Evolutionary conservation across 2,888 invertebrate genomes (phyloP), one percentile per base, ranked within the genome.

Genomic region (Hypena proboscidalis): DNA sequence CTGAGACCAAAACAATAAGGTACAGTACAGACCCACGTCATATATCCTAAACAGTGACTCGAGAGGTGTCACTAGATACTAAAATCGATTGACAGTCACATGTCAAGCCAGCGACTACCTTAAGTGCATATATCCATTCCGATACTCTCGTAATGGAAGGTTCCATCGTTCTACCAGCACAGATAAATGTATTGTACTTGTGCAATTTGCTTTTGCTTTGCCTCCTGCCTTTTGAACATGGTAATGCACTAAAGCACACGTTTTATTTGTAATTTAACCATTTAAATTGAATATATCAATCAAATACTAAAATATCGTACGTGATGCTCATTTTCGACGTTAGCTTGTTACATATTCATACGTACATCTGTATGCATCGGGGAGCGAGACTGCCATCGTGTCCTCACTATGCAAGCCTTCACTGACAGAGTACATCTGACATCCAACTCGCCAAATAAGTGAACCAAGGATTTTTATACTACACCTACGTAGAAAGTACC

Each of bases 81-180:
- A 58, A 52, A 64, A 68, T 68, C 66, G 70, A 74, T 73, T 40
- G 50, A n/a, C n/a, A n/a, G n/a, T n/a, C n/a, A 53, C 55, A 55
- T 69, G 69, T 64, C 59, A 62, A 69, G 58, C 61, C 59, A 60
- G 58, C 67, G 65, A 72, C 74, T 68, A 81, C 77, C 78, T 77
- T 82, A 83, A 86, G 86, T 85, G 85, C 83, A 83, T 69, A 78
- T 80, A 82, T 83, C 82, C 85, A 86, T 86, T 85, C 74, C 70
- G 61, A 65, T 70, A 62, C 64, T 58, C 56, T 68, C 65, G 71
- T 85, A 85, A 85, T 85, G 82, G 83, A 83, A 67, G 80, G 83
- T 84, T 85, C 85, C 83, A 83, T 78, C 82, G 78, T 74, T 70
- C 72, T 68, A 66, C 67, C 69, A 70, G 64, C 67, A 60, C 63